Conservation (phyloP, 2,888 invertebrate species). For the Liodrosophila aerea region DNA sequence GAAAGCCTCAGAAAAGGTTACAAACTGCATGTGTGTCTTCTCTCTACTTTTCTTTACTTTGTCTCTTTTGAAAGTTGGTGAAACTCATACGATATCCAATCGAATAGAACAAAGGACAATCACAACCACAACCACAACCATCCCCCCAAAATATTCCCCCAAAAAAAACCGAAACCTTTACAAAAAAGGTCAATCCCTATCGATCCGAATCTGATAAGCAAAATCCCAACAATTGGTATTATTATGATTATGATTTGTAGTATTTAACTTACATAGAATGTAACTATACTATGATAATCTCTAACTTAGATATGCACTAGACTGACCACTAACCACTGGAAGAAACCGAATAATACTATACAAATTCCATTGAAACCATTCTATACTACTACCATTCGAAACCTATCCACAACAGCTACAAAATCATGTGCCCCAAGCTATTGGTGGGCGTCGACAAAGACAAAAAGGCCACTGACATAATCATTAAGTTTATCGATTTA, state of each 20-base stretch:
- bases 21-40: constrained; percentile 22
- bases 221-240: constrained; percentile 40
- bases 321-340: constrained; percentile 41
- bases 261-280: constrained; percentile 53
- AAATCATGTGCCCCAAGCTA: constrained; percentile 98
- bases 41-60: constrained; percentile 15
- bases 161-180: constrained; percentile 42
- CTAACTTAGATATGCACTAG: constrained; percentile 35
- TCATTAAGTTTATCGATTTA: constrained; percentile 92
- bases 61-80: constrained; percentile 23
- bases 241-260: constrained; percentile 36
- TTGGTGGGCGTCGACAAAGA: constrained; percentile 83
- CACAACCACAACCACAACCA: constrained; percentile 23
- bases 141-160: no score
- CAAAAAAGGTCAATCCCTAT: constrained; percentile 39
- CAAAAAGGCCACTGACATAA: constrained; percentile 90
- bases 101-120: constrained; percentile 41
- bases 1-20: constrained; percentile 34
- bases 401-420: constrained; percentile 91
- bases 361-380: constrained; percentile 23
- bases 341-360: constrained; percentile 38
- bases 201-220: not conserved
- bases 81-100: constrained; percentile 34
- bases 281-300: constrained; percentile 35
- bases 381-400: constrained; percentile 41